Evolutionary conservation across 2,888 invertebrate species (phyloP).

Genomic region (Xanthorhoe spadicearia): DNA sequence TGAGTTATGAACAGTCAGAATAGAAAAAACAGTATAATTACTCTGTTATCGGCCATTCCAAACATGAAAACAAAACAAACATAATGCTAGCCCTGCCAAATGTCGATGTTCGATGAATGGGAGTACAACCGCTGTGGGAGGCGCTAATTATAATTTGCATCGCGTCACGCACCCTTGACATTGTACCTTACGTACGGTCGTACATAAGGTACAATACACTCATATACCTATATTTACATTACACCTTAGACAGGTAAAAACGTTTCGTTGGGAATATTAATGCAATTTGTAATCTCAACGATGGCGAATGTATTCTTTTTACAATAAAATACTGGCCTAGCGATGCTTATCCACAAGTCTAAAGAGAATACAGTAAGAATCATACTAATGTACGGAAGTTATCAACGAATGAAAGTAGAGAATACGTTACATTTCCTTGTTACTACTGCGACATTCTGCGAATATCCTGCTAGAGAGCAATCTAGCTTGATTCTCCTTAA

Average conservation of each 20-base stretch:
- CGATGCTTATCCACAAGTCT: too few species aligned
- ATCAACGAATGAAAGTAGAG: slow-evolving; percentile 12
- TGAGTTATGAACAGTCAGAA: too few species aligned
- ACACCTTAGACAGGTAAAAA: too few species aligned
- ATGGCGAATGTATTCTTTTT: too few species aligned
- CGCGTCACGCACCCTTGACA: slow-evolving; percentile 20
- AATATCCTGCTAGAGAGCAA: slow-evolving; percentile 1
- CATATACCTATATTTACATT: too few species aligned
- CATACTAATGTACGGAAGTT: slow-evolving; percentile 10
- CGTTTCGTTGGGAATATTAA: too few species aligned
- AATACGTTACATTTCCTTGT: slow-evolving; percentile 1
- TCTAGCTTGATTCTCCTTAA: background rate
- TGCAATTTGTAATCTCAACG: too few species aligned
- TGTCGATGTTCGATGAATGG: slow-evolving; percentile 22
- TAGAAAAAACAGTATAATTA: background rate
- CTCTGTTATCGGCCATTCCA: background rate
- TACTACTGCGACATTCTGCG: slow-evolving; percentile 3
- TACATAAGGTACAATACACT: background rate
- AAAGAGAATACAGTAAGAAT: too few species aligned
- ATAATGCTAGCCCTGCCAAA: slow-evolving; percentile 14
- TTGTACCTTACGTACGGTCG: background rate
- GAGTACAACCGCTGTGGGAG: slow-evolving; percentile 7
- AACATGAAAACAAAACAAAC: background rate
- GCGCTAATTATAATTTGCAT: slow-evolving; percentile 15
- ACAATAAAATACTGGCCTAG: too few species aligned